Base-by-base conservation (phyloP, 2,888 invertebrate species). In the Rosalia funebris region DNA sequence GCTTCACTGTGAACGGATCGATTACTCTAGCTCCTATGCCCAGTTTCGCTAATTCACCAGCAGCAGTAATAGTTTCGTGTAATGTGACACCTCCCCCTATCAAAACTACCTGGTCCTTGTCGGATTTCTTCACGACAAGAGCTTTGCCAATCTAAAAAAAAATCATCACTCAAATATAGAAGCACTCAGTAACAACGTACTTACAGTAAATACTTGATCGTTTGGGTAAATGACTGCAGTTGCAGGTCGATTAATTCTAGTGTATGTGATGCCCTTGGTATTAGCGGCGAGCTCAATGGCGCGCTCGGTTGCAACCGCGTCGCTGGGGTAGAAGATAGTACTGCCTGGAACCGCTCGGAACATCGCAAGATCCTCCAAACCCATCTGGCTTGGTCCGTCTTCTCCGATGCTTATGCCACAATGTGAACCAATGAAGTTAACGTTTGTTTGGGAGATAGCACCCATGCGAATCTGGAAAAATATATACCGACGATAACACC, bases 351-450 rank as follows among this genome's bases (percentile, higher is more conserved):
- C 88, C 2, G 93, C 82, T 37, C 98, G 88, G 89, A 99, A 99
- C 86, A 99, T 87, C 0, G 96, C 94, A 59, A 99, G 81, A 82
- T 99, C 99, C 83, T 99, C 99, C n/a, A 99, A 86, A 2, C 96
- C 99, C 99, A 99, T 99, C 84, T 99, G 99, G 57, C 95, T 95
- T 12, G 99, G 98, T 0, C 98, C 98, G 83, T 98, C 98, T 83
- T 98, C 98, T 25, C 98, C 99, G 83, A 99, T 99, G 76, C 96
- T 96, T 15, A 98, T 92, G 39, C 99, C 99, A 82, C 95, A 96
- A 83, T 99, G 99, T 0, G 98, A 98, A 0, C 98, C 98, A 61
- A 86, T 95, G 81, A 97, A 94, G 83, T 98, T 99, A 14, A 95
- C 92, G 82, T 99, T 98, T 16, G 95, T 93, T 85, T 97, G 97